Base-by-base conservation (phyloP, 2,888 invertebrate species). In the Ptilodon capucinus region DNA sequence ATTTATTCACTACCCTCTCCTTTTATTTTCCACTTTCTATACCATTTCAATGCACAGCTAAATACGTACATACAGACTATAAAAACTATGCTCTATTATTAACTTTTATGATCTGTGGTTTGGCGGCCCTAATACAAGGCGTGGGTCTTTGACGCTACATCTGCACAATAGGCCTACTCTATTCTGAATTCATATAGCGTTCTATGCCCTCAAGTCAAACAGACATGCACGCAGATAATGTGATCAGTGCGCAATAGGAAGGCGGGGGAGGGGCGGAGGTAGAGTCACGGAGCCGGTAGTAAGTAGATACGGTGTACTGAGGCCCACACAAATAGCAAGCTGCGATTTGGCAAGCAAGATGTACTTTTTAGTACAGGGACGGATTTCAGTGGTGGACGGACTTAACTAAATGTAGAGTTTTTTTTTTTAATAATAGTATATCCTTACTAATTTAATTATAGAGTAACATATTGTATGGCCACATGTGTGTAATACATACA, bases 301-400 rank as follows among this genome's bases (percentile, higher is more conserved):
- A 64, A 66, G 69, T 67, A 64, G 72, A 66, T 68, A 71, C 70
- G 73, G 66, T 75, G 79, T 81, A 79, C 79, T 76, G 83, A 80
- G 84, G 85, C 84, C 84, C 82, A 74, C 85, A 77, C 84, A 86
- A 88, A 87, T 86, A 87, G 85, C 86, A 80, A 84, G 76, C 85
- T 86, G 84, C 82, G 84, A 84, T 79, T 87, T 86, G 86, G 86
- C 86, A 84, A 83, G 81, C 77, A 79, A 67, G 8, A 39, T 81
- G 78, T 84, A 75, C 81, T 81, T 79, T n/a, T 76, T 69, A 69
- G 61, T 18, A 64, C 85, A 85, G 86, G 77, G 81, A 66, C 79
- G 86, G 46, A 86, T 56, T 79, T n/a, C 46, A n/a, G 34, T 18
- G 8, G 18, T 18, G 39, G 13, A 44, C 54, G 47, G 42, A 56